Conservation (phyloP, 2,797 vertebrate species). For the Clangula hyemalis region DNA sequence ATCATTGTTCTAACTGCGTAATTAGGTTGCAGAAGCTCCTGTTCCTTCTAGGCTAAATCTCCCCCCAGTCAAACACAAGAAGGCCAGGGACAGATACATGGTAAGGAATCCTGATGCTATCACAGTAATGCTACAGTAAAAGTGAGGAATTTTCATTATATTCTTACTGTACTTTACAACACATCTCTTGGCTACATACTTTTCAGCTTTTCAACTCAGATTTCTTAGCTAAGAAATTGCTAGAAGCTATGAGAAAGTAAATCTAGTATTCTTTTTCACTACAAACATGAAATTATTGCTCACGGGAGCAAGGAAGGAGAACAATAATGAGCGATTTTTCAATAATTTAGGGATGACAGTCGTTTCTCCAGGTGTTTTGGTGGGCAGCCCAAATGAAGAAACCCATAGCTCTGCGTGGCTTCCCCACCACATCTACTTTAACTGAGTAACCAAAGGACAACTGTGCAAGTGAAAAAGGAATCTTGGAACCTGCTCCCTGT, state of each 20-base stretch:
- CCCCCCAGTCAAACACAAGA: neutral
- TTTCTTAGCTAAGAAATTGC: neutral
- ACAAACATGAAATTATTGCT: neutral
- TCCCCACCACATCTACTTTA: neutral
- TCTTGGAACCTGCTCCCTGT: neutral
- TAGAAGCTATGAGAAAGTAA: neutral
- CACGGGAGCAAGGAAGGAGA: neutral
- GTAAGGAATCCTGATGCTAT: neutral
- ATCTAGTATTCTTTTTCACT: neutral
- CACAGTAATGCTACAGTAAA: neutral
- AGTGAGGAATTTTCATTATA: neutral
- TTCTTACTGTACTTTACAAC: neutral
- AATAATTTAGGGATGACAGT: neutral
- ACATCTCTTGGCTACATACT: neutral
- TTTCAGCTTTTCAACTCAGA: neutral
- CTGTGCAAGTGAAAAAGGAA: neutral
- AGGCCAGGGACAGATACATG: rapidly evolving
- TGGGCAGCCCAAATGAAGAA: neutral
- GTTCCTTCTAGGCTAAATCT: neutral
- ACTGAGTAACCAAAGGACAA: neutral
- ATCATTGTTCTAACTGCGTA: neutral
- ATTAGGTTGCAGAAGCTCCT: neutral
- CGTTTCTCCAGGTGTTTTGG: neutral
- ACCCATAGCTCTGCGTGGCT: neutral
- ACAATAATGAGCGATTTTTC: neutral